Percentiles rank a stretch among this genome's conserved stretches.
Conservation (phyloP, 2,113 vertebrate genomes). For the Salvelinus sp. region DNA sequence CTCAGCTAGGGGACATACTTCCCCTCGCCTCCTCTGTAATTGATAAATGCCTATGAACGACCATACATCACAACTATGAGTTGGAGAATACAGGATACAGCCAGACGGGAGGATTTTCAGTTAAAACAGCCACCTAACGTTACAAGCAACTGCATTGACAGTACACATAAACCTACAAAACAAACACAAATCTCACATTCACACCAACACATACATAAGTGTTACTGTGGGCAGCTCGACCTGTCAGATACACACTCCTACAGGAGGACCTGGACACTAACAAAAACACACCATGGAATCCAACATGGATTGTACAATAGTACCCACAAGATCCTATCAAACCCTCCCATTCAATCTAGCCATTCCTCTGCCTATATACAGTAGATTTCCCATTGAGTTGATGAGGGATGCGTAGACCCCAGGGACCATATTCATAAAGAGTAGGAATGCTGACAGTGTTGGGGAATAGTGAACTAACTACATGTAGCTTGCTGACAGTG, state of each 20-base stretch:
- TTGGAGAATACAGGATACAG: slow-evolving; percentile 17
- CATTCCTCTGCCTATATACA: background rate
- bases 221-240: background rate
- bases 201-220: too few species aligned
- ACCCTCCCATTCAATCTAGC: background rate
- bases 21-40: slow-evolving; percentile 16
- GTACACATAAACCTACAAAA: background rate
- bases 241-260: background rate
- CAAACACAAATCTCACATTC: background rate
- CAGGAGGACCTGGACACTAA: background rate
- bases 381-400: slow-evolving; percentile 4
- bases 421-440: too few species aligned
- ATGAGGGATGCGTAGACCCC: slow-evolving; percentile 8
- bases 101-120: slow-evolving; percentile 8
- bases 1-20: slow-evolving; percentile 31
- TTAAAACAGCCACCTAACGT: slow-evolving; percentile 16
- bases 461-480: too few species aligned
- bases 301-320: background rate
- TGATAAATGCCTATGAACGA: slow-evolving; percentile 50
- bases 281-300: background rate
- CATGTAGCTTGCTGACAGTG: too few species aligned
- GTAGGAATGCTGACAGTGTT: too few species aligned
- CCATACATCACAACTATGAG: slow-evolving; percentile 31
- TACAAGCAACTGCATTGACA: background rate
- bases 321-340: background rate